Percentiles rank a stretch among this genome's conserved stretches.
Evolutionary conservation across 2,113 vertebrate genomes (phyloP).

Genomic region (Pachypanchax playfairii): DNA sequence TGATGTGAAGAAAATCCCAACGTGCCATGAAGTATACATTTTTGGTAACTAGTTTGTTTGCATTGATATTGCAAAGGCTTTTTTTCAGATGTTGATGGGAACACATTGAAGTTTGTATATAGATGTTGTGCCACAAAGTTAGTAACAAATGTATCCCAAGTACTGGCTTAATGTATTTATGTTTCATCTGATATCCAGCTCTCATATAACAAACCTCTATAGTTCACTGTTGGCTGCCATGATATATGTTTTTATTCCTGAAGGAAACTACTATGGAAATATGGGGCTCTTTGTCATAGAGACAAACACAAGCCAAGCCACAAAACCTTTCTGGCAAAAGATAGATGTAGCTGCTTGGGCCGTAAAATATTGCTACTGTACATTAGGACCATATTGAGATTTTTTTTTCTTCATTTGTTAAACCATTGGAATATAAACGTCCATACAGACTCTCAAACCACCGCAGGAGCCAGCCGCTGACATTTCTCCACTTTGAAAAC

Average conservation of each 20-base stretch:
- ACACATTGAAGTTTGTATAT: conserved; percentile 4
- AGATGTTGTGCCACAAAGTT: background rate
- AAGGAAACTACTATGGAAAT: conserved; percentile 17
- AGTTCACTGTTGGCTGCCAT: background rate
- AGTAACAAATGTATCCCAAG: background rate
- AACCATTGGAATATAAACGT: conserved; percentile 75
- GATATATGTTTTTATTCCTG: conserved; percentile 5
- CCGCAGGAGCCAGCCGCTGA: conserved; percentile 72
- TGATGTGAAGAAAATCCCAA: conserved; percentile 34
- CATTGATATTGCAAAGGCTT: conserved; percentile 8
- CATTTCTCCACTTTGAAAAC: conserved; percentile 82
- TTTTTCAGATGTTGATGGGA: conserved; percentile 8
- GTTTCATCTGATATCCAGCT: background rate
- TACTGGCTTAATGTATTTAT: background rate
- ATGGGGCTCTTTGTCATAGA: background rate
- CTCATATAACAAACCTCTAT: background rate
- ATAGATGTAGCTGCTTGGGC: conserved; percentile 60
- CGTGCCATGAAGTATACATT: conserved; percentile 43
- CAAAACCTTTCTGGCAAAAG: conserved; percentile 43
- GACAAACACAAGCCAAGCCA: conserved; percentile 37
- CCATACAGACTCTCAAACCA: conserved; percentile 65
- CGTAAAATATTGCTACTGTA: conserved; percentile 72
- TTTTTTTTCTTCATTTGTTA: conserved; percentile 79
- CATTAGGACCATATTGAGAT: conserved; percentile 69
- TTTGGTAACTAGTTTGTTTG: conserved; percentile 35